Conservation (phyloP, 1,140 invertebrate genomes). For the Zaprionus vittiger region DNA sequence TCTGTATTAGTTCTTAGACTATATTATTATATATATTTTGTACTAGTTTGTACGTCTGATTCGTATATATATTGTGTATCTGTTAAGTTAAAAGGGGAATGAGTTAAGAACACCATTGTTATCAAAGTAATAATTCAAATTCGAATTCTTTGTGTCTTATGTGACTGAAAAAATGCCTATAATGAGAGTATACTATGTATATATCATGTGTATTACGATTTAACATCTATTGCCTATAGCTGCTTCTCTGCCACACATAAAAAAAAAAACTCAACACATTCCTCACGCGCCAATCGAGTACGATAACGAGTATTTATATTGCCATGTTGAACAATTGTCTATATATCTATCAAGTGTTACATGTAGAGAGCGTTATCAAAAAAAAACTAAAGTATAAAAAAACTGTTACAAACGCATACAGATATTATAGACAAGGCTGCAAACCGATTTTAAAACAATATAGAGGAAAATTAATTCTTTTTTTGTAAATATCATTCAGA, state of each 20-base stretch:
- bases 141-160: conserved; percentile 46
- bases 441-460: not conserved
- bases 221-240: conserved; percentile 32
- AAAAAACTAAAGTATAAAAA: not conserved
- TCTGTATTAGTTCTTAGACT: conserved; percentile 19
- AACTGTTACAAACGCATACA: not conserved
- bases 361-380: conserved; percentile 2
- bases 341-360: conserved; percentile 4
- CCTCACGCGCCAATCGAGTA: not conserved
- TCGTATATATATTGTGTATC: conserved; percentile 1
- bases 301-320: not conserved
- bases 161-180: conserved; percentile 51
- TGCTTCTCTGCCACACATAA: conserved; percentile 9
- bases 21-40: conserved; percentile 29
- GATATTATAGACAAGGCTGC: not conserved
- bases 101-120: conserved; percentile 42
- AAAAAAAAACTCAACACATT: not conserved
- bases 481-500: conserved; percentile 6
- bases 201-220: conserved; percentile 7
- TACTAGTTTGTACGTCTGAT: conserved; percentile 26
- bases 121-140: conserved; percentile 25
- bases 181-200: conserved; percentile 6
- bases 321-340: conserved; percentile 11
- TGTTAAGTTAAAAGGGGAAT: conserved; percentile 16
- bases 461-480: not conserved